phyloP scores from a whole-genome alignment of 2,113 vertebrate species.

The Malaclemys terrapin region DNA sequence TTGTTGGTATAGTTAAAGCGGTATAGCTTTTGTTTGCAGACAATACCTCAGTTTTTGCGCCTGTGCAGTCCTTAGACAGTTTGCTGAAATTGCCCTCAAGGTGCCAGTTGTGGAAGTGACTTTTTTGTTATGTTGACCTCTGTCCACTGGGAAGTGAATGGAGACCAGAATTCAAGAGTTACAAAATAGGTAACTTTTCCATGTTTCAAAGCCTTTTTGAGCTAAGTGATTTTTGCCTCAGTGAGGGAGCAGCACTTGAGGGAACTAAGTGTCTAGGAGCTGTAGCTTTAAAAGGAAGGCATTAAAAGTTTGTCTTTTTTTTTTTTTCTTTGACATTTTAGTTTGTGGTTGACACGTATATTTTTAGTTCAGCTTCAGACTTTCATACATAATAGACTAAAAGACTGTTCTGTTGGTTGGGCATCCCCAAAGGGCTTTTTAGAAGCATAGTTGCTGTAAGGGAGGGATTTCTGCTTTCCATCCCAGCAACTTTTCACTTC shows the following conservation, averaged over 20 bases:
- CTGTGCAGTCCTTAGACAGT: neutral
- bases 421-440: conserved; percentile 33
- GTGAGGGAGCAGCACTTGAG: neutral
- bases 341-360: neutral
- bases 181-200: neutral
- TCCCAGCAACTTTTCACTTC: neutral
- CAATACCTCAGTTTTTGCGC: neutral
- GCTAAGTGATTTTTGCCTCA: neutral
- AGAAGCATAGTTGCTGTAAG: neutral
- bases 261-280: neutral
- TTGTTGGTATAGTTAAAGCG: neutral
- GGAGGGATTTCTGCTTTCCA: conserved; percentile 37
- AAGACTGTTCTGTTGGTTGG: conserved; percentile 14
- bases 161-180: neutral
- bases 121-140: neutral
- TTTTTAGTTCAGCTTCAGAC: neutral
- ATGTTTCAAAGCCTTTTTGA: neutral
- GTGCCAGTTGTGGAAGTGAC: neutral
- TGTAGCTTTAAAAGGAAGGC: neutral
- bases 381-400: neutral
- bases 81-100: neutral
- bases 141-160: neutral
- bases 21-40: neutral
- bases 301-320: neutral
- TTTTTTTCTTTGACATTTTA: neutral